Conservation (phyloP, 2,888 invertebrate genomes). For the Gortyna flavago region DNA sequence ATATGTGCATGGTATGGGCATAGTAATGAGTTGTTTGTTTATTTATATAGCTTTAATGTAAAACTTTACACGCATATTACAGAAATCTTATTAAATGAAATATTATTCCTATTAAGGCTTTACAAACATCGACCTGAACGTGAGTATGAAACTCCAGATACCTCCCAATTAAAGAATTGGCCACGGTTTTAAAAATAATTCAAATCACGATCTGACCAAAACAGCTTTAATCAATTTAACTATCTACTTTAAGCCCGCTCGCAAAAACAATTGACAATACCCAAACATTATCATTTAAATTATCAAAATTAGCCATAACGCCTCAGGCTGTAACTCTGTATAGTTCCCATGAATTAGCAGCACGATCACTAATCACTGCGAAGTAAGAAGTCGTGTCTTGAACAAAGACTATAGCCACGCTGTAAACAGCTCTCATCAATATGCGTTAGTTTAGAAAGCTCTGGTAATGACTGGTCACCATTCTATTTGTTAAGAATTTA, state of each 20-base stretch:
- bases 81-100: neutral
- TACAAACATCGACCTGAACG: neutral
- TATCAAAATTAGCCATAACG: conserved; percentile 44
- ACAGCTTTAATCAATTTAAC: neutral
- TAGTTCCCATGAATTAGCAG: conserved; percentile 44
- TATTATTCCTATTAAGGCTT: neutral
- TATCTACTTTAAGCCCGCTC: neutral
- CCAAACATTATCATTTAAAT: conserved; percentile 28
- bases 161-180: neutral
- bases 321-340: conserved; percentile 28
- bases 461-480: conserved; percentile 41
- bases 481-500: conserved; percentile 36
- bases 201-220: neutral
- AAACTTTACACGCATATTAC: neutral
- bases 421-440: conserved; percentile 52
- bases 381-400: conserved; percentile 57
- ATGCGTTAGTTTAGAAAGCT: conserved; percentile 62
- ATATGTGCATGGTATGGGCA: neutral
- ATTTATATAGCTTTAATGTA: neutral
- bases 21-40: neutral
- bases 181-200: neutral
- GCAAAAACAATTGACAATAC: neutral
- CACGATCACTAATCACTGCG: conserved; percentile 57
- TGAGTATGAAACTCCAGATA: neutral
- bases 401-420: conserved; percentile 45